Conservation (phyloP, 2,113 vertebrate genomes). For the Pseudolaguvia tuberculata region DNA sequence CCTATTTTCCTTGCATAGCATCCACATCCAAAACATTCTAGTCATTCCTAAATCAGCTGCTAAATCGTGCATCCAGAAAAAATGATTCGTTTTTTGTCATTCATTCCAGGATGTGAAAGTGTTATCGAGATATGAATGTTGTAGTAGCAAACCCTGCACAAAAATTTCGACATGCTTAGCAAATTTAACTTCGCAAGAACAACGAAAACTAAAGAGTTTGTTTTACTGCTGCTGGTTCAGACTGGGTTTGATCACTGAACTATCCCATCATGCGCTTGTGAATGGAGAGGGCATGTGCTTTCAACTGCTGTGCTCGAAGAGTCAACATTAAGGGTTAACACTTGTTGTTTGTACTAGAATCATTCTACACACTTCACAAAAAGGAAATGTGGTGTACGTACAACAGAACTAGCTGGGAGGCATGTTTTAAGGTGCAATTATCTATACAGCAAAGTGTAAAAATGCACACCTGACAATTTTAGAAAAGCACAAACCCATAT, state of each 20-base stretch:
- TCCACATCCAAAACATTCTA: conserved; percentile 33
- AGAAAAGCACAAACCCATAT: conserved; percentile 47
- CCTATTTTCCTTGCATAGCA: conserved; percentile 37
- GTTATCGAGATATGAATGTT: conserved; percentile 67
- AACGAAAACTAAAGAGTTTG: conserved; percentile 53
- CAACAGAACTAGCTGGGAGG: conserved; percentile 51
- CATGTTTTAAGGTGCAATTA: conserved; percentile 69
- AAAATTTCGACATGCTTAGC: conserved; percentile 45
- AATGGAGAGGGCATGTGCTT: conserved; percentile 47
- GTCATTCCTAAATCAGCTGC: background rate
- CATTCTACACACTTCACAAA: conserved; percentile 5
- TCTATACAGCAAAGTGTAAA: conserved; percentile 60
- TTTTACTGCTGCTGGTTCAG: conserved; percentile 66
- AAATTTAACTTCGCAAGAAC: conserved; percentile 30
- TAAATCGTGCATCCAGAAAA: background rate
- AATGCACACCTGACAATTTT: no score
- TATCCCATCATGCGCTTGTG: conserved; percentile 68
- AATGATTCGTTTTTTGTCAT: conserved; percentile 12
- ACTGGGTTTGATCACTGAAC: conserved; percentile 46
- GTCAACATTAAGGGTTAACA: background rate
- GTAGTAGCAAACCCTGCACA: conserved; percentile 49
- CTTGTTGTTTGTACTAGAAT: background rate
- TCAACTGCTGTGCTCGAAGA: conserved; percentile 54
- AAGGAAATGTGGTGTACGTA: background rate
- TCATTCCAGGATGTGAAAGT: background rate